phyloP scores from a whole-genome alignment of 2,888 invertebrate species.

The Chymomyza amoena region DNA sequence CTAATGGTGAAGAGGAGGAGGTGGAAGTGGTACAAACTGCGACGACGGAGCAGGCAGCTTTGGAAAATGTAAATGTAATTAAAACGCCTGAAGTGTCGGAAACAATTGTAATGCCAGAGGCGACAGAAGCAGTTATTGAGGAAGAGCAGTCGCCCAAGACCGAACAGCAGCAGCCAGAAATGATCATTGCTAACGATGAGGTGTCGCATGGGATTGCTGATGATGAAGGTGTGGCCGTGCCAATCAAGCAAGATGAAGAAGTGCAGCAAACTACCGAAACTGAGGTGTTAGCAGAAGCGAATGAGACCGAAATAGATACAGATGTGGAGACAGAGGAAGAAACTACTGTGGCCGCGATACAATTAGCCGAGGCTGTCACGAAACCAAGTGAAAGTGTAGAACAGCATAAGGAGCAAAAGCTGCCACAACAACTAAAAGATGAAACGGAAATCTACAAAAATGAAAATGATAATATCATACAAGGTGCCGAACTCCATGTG shows the following conservation, averaged over 20 bases:
- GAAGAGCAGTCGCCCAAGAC: constrained; percentile 11
- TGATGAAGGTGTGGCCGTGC: constrained; percentile 36
- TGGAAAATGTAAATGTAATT: constrained; percentile 66
- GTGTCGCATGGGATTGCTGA: constrained; percentile 43
- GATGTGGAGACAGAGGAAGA: constrained; percentile 26
- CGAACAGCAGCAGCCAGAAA: constrained; percentile 14
- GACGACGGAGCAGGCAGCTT: constrained; percentile 13
- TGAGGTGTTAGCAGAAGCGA: constrained; percentile 9
- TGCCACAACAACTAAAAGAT: constrained; percentile 12
- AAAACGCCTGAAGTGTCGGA: constrained; percentile 69
- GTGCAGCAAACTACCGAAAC: constrained; percentile 23
- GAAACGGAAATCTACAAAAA: constrained; percentile 54
- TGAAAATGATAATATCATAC: constrained; percentile 63
- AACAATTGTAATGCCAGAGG: constrained; percentile 49
- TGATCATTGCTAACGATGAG: constrained; percentile 46
- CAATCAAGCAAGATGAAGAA: constrained; percentile 29
- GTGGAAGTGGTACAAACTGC: constrained; percentile 6
- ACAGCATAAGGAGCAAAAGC: constrained; percentile 8
- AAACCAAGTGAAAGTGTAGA: constrained; percentile 42
- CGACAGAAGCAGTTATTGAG: constrained; percentile 19
- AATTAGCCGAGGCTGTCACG: constrained; percentile 33
- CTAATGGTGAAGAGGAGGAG: background rate
- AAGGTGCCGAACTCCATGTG: constrained; percentile 58
- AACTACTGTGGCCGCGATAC: constrained; percentile 1
- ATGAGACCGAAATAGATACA: constrained; percentile 9